Evolutionary conservation across 2,113 vertebrate genomes (phyloP).

Genomic region (Lontra canadensis): DNA sequence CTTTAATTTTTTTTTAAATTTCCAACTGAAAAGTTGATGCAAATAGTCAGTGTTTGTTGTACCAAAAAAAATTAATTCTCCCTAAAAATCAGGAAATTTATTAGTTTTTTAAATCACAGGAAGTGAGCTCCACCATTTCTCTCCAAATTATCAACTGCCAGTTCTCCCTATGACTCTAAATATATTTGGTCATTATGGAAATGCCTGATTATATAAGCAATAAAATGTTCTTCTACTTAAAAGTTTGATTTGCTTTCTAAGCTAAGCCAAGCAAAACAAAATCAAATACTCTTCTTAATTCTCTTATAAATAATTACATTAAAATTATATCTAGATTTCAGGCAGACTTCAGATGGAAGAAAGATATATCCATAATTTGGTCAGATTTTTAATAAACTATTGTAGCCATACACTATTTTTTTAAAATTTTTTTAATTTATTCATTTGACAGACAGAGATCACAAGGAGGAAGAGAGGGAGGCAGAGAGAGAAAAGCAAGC

Average conservation of each 20-base stretch:
- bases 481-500: too few relatives aligned
- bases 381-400: not conserved
- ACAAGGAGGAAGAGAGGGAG: too few relatives aligned
- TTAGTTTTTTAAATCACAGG: not conserved
- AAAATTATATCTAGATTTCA: not conserved
- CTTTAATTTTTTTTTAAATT: not conserved
- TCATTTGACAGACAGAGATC: too few relatives aligned
- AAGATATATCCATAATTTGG: not conserved
- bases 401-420: not conserved
- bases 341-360: not conserved
- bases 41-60: not conserved
- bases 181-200: not conserved
- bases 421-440: too few relatives aligned
- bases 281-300: not conserved
- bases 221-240: not conserved
- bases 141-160: not conserved
- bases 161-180: not conserved
- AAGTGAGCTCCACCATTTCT: not conserved
- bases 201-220: not conserved
- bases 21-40: not conserved
- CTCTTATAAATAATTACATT: not conserved
- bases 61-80: not conserved
- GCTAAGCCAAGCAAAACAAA: not conserved
- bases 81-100: not conserved
- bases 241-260: not conserved